These are phyloP conservation scores for Bombus sylvicola DNA, from an alignment of 1,140 invertebrate species.

Conservation along the genomic window DNA sequence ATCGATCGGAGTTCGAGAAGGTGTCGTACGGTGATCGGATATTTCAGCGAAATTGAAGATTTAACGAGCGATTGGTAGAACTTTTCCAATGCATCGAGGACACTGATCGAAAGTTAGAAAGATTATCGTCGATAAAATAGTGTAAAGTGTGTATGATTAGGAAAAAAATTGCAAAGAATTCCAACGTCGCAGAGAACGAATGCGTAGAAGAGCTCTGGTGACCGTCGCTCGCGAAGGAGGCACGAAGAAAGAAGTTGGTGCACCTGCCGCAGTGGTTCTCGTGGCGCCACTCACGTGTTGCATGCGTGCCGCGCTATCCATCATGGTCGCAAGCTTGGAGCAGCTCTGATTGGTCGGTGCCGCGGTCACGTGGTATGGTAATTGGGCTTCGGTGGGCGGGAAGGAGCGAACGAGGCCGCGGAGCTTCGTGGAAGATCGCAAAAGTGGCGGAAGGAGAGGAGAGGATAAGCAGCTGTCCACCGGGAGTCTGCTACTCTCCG, in stretches of 20 bases:
- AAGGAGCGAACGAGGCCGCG: conserved; percentile 75
- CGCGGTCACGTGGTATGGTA: conserved; percentile 85
- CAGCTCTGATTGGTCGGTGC: conserved; percentile 82
- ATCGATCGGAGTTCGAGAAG: background rate
- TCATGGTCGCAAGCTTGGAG: conserved; percentile 84
- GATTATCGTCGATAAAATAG: background rate
- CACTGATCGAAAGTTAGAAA: too few species aligned
- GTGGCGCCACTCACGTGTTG: conserved; percentile 82
- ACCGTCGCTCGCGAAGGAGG: conserved; percentile 13
- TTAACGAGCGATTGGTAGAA: background rate
- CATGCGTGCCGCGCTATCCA: conserved; percentile 83
- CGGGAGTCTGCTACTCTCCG: conserved; percentile 64
- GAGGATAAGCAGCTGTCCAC: conserved; percentile 72
- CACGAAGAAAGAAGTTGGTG: conserved; percentile 71
- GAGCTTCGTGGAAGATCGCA: conserved; percentile 75
- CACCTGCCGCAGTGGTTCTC: conserved; percentile 79
- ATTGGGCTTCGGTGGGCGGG: conserved; percentile 83
- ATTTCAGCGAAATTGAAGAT: background rate
- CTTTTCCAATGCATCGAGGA: background rate
- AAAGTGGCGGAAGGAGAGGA: conserved; percentile 80
- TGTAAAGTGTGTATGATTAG: background rate
- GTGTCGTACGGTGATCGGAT: background rate
- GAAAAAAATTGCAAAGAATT: background rate
- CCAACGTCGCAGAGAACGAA: background rate
- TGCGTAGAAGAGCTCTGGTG: conserved; percentile 11